These are phyloP conservation scores for Porites divaricata DNA, from an alignment of 92 coral and sea anemone genomes.

Conservation along the genomic window DNA sequence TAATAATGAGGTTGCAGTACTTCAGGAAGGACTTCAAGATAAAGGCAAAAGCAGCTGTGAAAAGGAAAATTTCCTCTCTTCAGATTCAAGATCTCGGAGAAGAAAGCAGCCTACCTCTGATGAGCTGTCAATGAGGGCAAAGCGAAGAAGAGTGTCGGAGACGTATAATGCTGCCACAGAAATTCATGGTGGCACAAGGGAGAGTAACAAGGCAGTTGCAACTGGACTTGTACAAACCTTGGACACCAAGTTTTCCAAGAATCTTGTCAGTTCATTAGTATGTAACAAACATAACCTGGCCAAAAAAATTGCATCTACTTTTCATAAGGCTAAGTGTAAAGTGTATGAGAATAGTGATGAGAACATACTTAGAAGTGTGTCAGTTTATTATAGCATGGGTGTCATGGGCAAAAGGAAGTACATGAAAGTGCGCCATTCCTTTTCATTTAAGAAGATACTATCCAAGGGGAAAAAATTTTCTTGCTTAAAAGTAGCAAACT, in stretches of 20 bases:
- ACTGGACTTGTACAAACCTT: slow-evolving; percentile 51
- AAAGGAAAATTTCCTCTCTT: slow-evolving; percentile 13
- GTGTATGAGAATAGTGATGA: slow-evolving; percentile 53
- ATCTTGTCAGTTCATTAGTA: slow-evolving; percentile 32
- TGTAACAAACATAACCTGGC: slow-evolving; percentile 39
- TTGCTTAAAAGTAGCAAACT: slow-evolving; percentile 39
- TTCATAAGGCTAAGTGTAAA: slow-evolving; percentile 32
- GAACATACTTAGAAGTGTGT: slow-evolving; percentile 55
- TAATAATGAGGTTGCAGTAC: slow-evolving; percentile 27
- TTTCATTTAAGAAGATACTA: slow-evolving; percentile 23
- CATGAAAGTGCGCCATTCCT: slow-evolving; percentile 47
- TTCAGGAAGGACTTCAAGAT: slow-evolving; percentile 31
- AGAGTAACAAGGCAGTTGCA: slow-evolving; percentile 39
- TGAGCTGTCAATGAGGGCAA: slow-evolving; percentile 36
- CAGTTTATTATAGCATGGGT: slow-evolving; percentile 63
- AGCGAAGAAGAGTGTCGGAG: slow-evolving; percentile 37
- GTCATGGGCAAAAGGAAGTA: slow-evolving; percentile 60
- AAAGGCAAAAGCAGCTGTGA: not conserved
- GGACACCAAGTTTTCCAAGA: slow-evolving; percentile 44
- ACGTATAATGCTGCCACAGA: slow-evolving; percentile 39
- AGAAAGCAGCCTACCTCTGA: slow-evolving; percentile 28
- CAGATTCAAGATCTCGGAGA: slow-evolving; percentile 28
- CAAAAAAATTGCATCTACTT: slow-evolving; percentile 25
- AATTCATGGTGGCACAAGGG: slow-evolving; percentile 48
- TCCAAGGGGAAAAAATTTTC: slow-evolving; percentile 44